Conservation (phyloP, 1,140 invertebrate species). For the Sitobion miscanthi region DNA sequence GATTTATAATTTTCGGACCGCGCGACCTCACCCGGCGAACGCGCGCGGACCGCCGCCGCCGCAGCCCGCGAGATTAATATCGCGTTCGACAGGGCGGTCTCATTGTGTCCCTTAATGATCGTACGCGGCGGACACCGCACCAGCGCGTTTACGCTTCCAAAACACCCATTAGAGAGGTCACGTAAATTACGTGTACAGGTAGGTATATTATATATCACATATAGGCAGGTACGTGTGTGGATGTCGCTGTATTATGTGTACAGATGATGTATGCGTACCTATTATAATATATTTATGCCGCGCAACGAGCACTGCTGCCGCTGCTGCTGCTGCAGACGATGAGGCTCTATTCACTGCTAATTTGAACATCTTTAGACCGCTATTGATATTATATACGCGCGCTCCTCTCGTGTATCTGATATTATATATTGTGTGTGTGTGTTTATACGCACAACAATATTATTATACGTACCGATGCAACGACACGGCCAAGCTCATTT, state of each 20-base stretch:
- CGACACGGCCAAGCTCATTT: conserved; percentile 21
- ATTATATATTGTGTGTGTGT: not conserved
- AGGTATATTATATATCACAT: too few relatives aligned
- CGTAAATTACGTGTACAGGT: not conserved
- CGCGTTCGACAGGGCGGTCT: conserved; percentile 52
- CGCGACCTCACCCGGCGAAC: not conserved
- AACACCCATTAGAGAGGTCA: conserved; percentile 52
- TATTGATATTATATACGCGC: conserved; percentile 27
- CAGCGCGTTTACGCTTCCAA: not conserved
- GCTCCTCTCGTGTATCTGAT: not conserved
- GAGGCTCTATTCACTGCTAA: conserved; percentile 55
- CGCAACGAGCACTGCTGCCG: not conserved
- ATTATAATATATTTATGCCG: not conserved
- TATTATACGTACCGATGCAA: not conserved
- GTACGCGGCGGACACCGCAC: not conserved
- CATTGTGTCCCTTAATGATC: conserved; percentile 39
- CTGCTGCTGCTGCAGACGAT: not conserved
- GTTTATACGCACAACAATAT: not conserved
- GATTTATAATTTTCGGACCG: conserved; percentile 49
- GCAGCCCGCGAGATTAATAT: conserved; percentile 51
- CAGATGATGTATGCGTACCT: not conserved
- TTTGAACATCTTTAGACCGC: conserved; percentile 55
- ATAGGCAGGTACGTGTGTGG: too few relatives aligned
- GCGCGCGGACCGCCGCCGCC: not conserved
- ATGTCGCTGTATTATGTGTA: not conserved